Conservation (phyloP, 2,113 vertebrate genomes). For the Crypturellus undulatus region DNA sequence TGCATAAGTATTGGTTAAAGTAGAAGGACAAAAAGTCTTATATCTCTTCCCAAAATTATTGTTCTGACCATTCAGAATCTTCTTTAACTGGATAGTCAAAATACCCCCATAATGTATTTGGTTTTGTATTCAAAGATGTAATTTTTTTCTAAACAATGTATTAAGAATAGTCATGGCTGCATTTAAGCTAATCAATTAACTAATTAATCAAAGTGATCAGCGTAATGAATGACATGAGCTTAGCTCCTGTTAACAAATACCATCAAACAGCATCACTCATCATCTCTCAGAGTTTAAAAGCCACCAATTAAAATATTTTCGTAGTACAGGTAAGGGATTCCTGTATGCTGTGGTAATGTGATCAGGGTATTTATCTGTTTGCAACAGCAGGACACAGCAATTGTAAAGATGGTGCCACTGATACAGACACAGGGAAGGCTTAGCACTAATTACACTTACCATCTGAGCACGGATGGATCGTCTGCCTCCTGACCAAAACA, state of each 20-base stretch:
- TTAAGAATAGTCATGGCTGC: neutral
- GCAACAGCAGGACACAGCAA: conserved; percentile 9
- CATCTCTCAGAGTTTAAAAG: neutral
- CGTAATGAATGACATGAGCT: conserved; percentile 15
- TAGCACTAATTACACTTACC: neutral
- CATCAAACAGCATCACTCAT: conserved; percentile 18
- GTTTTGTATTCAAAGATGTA: neutral
- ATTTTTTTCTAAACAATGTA: conserved; percentile 3
- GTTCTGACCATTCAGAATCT: neutral
- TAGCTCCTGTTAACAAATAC: conserved; percentile 40
- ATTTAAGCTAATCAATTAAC: neutral
- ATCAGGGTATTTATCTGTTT: conserved; percentile 46
- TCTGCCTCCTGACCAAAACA: neutral
- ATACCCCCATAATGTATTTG: neutral
- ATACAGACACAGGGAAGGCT: neutral
- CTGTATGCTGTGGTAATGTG: neutral
- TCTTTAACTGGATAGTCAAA: neutral
- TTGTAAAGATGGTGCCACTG: neutral
- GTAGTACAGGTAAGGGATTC: neutral
- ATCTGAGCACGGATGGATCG: neutral
- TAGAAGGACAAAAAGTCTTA: neutral
- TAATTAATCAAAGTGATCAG: conserved; percentile 35
- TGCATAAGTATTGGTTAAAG: neutral
- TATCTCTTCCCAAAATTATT: neutral
- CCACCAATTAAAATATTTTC: conserved; percentile 38